Conservation (phyloP, 1,140 invertebrate species). For the Eriosoma lanigerum region DNA sequence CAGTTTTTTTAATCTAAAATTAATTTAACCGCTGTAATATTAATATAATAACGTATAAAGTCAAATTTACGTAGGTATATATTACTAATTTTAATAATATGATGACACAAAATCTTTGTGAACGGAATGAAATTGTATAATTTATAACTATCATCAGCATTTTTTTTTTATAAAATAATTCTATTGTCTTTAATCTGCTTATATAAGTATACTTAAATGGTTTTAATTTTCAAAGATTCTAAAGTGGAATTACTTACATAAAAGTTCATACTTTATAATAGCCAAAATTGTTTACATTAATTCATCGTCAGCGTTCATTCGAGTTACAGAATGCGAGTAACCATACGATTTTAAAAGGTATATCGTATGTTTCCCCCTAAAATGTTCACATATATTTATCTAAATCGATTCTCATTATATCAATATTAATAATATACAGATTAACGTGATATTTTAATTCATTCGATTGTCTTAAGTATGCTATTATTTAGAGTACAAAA, state of each 20-base stretch:
- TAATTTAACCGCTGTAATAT: no score
- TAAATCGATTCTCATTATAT: no score
- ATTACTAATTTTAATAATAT: not conserved
- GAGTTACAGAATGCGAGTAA: not conserved
- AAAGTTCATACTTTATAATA: not conserved
- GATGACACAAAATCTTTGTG: not conserved
- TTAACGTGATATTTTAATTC: no score
- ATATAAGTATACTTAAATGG: not conserved
- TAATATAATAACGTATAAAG: no score
- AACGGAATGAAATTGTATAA: not conserved
- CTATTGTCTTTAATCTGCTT: not conserved
- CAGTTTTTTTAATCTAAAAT: no score
- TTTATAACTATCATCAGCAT: not conserved
- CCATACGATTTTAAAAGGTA: not conserved
- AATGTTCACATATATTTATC: no score
- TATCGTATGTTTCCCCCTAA: not conserved
- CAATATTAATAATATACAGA: no score
- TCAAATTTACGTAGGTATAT: no score
- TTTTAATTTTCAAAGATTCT: not conserved
- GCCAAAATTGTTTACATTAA: not conserved
- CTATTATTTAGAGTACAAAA: no score
- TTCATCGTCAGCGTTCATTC: not conserved
- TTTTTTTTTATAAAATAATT: not conserved
- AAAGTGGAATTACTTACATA: not conserved
- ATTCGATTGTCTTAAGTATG: no score